These are phyloP conservation scores for Bombus pyrosoma DNA, from an alignment of 1,140 invertebrate genomes.

Conservation along the genomic window DNA sequence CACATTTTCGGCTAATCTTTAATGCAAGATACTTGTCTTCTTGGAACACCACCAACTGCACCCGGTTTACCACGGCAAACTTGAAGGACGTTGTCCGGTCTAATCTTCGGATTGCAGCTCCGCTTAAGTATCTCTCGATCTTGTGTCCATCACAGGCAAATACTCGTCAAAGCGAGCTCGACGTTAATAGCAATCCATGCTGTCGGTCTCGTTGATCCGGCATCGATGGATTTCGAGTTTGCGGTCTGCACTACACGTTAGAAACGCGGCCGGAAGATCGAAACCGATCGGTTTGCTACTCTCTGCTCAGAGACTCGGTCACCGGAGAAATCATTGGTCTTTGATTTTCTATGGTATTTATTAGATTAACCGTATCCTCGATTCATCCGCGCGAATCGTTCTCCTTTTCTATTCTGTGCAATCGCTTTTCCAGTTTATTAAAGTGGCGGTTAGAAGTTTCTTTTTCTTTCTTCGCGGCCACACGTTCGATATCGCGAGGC, in stretches of 20 bases:
- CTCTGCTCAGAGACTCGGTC: conserved; percentile 5
- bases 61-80: neutral
- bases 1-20: too few species aligned
- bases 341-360: conserved; percentile 38
- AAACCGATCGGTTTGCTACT: conserved; percentile 50
- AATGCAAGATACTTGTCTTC: neutral
- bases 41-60: too few species aligned
- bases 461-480: neutral
- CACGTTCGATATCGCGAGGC: too few species aligned
- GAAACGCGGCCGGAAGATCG: conserved; percentile 54
- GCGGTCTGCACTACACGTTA: conserved; percentile 54
- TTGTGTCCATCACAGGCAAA: neutral
- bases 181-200: conserved; percentile 24
- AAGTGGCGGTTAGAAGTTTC: neutral
- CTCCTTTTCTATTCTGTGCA: neutral
- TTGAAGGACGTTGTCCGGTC: neutral
- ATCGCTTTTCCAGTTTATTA: too few species aligned
- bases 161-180: conserved; percentile 5
- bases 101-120: neutral
- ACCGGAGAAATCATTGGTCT: conserved; percentile 51
- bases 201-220: conserved; percentile 20
- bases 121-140: neutral
- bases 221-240: conserved; percentile 49
- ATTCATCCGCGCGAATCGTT: neutral
- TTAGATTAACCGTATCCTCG: conserved; percentile 35